Conservation (phyloP, 2,888 invertebrate species). For the Portevinia maculata region DNA sequence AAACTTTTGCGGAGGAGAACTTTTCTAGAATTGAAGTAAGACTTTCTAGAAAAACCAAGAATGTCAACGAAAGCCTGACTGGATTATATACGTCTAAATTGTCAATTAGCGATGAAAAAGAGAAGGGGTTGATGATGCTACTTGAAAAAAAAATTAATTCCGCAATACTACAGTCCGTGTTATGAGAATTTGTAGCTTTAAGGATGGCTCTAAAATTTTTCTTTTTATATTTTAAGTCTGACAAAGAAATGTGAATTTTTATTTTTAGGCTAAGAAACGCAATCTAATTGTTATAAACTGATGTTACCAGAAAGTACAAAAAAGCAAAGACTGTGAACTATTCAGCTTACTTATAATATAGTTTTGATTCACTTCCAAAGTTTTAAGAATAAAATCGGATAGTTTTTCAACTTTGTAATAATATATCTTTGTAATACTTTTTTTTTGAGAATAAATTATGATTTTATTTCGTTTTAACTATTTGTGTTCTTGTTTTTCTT, state of each 20-base stretch:
- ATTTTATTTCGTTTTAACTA: slow-evolving; percentile 10
- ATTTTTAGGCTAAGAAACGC: background rate
- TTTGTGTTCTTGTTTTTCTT: slow-evolving; percentile 4
- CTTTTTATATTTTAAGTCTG: slow-evolving; percentile 2
- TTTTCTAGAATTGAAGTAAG: slow-evolving; percentile 27
- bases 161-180: slow-evolving; percentile 26
- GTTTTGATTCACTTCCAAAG: slow-evolving; percentile 4
- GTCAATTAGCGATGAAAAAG: slow-evolving; percentile 22
- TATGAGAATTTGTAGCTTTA: slow-evolving; percentile 32
- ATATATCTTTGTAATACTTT: background rate
- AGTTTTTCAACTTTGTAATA: slow-evolving; percentile 13
- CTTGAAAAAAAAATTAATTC: slow-evolving; percentile 26
- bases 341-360: slow-evolving; percentile 19
- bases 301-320: slow-evolving; percentile 8
- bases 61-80: slow-evolving; percentile 13
- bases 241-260: background rate
- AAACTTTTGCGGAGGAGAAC: slow-evolving; percentile 18
- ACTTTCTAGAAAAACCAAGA: slow-evolving; percentile 17
- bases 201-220: background rate
- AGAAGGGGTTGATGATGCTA: slow-evolving; percentile 21
- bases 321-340: slow-evolving; percentile 17
- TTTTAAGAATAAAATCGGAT: slow-evolving; percentile 12
- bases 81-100: slow-evolving; percentile 17
- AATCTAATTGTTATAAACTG: slow-evolving; percentile 1
- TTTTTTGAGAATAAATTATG: slow-evolving; percentile 1